Evolutionary conservation across 2,797 vertebrate genomes (phyloP).

Genomic region (Hybognathus amarus): DNA sequence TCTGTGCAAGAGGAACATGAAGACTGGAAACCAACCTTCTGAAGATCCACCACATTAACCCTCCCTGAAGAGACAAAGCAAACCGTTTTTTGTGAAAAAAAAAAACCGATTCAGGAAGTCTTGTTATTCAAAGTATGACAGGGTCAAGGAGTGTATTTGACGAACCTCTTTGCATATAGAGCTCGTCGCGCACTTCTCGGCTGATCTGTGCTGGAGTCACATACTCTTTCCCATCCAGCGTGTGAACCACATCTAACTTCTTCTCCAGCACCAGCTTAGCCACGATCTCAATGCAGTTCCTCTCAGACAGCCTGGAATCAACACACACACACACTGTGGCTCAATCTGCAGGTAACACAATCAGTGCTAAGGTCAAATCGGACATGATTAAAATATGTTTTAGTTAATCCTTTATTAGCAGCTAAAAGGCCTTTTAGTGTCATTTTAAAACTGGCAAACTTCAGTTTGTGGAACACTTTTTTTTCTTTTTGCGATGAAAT

Average conservation of each 20-base stretch:
- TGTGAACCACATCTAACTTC: constrained; percentile 94
- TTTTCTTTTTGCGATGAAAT: no score
- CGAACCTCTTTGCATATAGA: constrained; percentile 89
- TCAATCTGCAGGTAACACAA: no score
- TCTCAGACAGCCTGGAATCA: constrained; percentile 86
- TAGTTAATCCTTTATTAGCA: no score
- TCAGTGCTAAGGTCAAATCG: no score
- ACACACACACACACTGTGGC: not conserved
- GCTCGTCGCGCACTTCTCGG: constrained; percentile 90
- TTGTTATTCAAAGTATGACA: not conserved
- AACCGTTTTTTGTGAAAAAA: no score
- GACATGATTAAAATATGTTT: no score
- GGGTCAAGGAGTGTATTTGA: not conserved
- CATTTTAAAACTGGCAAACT: no score
- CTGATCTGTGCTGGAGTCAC: constrained; percentile 92
- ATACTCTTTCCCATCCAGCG: constrained; percentile 95
- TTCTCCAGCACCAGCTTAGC: constrained; percentile 88
- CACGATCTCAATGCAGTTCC: constrained; percentile 96
- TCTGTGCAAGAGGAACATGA: not conserved
- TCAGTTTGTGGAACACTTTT: no score
- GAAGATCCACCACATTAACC: constrained; percentile 94
- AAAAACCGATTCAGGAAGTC: not conserved
- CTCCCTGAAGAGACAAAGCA: constrained; percentile 78
- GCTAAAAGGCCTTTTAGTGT: no score
- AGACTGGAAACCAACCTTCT: constrained; percentile 82